phyloP scores from a whole-genome alignment of 2,113 vertebrate species.

The Apaloderma vittatum region DNA sequence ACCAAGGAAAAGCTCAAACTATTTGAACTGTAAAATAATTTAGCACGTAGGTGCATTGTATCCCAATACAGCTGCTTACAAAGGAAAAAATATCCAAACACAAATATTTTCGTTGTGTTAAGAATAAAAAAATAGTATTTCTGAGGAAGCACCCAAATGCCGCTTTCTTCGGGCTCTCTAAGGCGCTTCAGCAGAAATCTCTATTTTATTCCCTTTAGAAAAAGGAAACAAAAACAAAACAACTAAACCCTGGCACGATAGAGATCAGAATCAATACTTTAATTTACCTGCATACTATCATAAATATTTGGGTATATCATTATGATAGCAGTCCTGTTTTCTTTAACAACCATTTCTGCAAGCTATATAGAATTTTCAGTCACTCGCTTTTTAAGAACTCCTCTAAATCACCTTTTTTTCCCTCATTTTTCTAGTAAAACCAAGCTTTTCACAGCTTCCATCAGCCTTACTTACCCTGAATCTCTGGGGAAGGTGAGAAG shows the following conservation, averaged over 20 bases:
- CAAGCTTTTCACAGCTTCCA: neutral
- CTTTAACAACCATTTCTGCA: neutral
- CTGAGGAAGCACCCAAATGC: neutral
- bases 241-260: fast-evolving
- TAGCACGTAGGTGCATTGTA: neutral
- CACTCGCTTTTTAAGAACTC: neutral
- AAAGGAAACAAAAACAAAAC: neutral
- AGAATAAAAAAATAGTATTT: neutral
- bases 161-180: neutral
- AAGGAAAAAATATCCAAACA: neutral
- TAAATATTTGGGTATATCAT: neutral
- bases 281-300: neutral
- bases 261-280: neutral
- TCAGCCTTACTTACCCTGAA: neutral
- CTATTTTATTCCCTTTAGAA: neutral
- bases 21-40: constrained; percentile 5
- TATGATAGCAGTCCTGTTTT: neutral
- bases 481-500: neutral
- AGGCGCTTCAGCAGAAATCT: neutral
- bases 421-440: neutral
- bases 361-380: neutral
- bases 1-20: neutral
- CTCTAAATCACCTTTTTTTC: neutral
- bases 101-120: neutral
- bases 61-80: neutral